Percentiles rank a stretch among this genome's conserved stretches.
These are phyloP conservation scores for Pseudococcus viburni DNA, from an alignment of 2,888 invertebrate genomes.

Conservation along the genomic window DNA sequence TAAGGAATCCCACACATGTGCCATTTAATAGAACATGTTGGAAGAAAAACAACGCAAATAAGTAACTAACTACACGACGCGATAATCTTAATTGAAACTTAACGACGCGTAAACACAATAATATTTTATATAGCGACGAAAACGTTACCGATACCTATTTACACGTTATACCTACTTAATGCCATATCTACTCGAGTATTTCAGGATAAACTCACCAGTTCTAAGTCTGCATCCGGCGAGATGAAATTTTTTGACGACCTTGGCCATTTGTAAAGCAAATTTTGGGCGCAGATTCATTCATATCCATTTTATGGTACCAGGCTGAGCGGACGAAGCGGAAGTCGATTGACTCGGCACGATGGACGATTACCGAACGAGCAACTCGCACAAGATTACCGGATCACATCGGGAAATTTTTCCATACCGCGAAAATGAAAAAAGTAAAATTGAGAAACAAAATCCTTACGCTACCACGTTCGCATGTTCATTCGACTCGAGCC, in stretches of 20 bases:
- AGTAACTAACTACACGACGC: neutral
- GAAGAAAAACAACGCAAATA: neutral
- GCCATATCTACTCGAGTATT: neutral
- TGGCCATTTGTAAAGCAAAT: constrained; percentile 30
- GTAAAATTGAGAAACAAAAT: neutral
- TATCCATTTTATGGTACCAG: constrained; percentile 12
- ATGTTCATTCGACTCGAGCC: constrained; percentile 1
- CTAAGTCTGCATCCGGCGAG: constrained; percentile 42
- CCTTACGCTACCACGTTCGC: neutral
- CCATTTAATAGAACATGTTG: neutral
- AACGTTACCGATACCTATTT: too few relatives aligned
- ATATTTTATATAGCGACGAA: too few relatives aligned
- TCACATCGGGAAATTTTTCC: neutral
- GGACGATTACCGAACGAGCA: neutral
- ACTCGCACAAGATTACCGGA: neutral
- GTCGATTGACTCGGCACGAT: neutral
- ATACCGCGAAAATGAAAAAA: neutral
- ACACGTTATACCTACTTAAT: too few relatives aligned
- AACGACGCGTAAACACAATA: constrained; percentile 29
- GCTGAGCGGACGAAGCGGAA: neutral
- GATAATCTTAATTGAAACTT: constrained; percentile 16
- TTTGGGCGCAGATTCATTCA: constrained; percentile 11
- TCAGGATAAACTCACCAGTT: neutral
- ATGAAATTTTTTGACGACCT: constrained; percentile 46
- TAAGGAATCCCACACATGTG: neutral